phyloP scores from a whole-genome alignment of 1,140 invertebrate species.

The Drosophila kikkawai region DNA sequence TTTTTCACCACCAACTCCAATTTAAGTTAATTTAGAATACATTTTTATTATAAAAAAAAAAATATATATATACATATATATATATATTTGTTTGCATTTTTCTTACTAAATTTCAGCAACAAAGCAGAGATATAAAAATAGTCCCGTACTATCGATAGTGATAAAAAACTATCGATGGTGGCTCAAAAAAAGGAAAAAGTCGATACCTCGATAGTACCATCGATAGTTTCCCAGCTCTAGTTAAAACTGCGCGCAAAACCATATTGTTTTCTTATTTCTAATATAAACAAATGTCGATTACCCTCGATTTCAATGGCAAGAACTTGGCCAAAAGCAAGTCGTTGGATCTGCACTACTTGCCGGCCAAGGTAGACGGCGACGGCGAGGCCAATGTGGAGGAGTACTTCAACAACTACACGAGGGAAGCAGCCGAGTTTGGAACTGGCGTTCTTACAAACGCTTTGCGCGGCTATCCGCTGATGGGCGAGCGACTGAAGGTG shows the following conservation, averaged over 20 bases:
- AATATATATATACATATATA: no score
- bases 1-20: no score
- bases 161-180: no score
- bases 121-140: no score
- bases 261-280: neutral
- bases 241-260: neutral
- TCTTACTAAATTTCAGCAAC: no score
- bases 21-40: no score
- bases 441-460: constrained; percentile 85
- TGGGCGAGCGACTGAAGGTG: constrained; percentile 87
- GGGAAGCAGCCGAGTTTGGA: constrained; percentile 78
- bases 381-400: constrained; percentile 89
- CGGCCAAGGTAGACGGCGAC: constrained; percentile 90
- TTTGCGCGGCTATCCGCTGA: constrained; percentile 89
- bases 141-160: no score
- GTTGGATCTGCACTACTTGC: constrained; percentile 88
- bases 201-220: no score
- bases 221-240: no score
- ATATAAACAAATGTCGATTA: constrained; percentile 85
- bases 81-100: no score
- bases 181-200: no score
- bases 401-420: constrained; percentile 89
- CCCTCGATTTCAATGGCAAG: constrained; percentile 86
- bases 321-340: constrained; percentile 82
- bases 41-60: no score